Percentiles rank a stretch among this genome's conserved stretches.
Conservation (phyloP, 2,888 invertebrate species). For the Erpobdella octoculata region DNA sequence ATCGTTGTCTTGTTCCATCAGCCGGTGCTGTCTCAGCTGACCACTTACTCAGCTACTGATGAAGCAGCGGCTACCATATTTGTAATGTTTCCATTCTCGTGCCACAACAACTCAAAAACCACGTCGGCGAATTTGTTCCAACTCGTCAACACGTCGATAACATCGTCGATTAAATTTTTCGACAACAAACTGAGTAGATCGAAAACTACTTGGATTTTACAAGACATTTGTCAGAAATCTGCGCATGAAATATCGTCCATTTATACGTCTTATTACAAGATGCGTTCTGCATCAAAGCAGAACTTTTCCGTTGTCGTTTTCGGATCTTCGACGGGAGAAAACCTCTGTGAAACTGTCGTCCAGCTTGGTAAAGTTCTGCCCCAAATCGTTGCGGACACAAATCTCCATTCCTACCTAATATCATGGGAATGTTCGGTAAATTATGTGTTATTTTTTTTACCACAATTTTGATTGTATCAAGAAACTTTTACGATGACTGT, state of each 20-base stretch:
- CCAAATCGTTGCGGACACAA: neutral
- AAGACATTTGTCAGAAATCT: neutral
- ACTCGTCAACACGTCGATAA: neutral
- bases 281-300: neutral
- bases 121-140: neutral
- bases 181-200: neutral
- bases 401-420: neutral
- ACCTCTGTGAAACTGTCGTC: neutral
- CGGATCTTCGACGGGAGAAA: neutral
- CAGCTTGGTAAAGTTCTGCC: neutral
- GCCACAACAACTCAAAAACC: neutral
- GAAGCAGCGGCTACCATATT: neutral
- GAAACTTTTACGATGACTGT: neutral
- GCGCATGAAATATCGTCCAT: neutral
- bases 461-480: neutral
- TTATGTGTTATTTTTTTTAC: neutral
- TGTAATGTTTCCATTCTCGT: neutral
- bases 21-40: too few relatives aligned
- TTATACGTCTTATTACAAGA: neutral
- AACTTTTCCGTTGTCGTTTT: conserved; percentile 7
- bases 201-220: neutral
- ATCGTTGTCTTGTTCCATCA: too few relatives aligned
- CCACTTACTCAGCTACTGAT: too few relatives aligned
- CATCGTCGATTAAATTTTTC: neutral
- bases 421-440: conserved; percentile 9